Conservation (phyloP, 2,888 invertebrate genomes). For the Drosophila mulleri region DNA sequence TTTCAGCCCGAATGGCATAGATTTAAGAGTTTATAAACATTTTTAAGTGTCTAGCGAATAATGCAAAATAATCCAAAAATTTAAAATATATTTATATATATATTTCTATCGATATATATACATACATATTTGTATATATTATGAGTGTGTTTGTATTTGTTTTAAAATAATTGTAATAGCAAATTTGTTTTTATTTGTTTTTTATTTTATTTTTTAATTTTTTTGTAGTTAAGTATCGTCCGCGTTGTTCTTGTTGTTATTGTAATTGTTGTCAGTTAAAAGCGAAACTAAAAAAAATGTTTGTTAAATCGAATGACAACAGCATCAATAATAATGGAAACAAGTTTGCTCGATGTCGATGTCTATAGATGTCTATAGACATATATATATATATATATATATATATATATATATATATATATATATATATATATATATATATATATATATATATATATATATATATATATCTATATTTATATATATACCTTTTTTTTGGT, state of each 20-base stretch:
- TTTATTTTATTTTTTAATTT: conserved; percentile 13
- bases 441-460: too few relatives aligned
- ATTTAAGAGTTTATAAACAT: not conserved
- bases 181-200: conserved; percentile 6
- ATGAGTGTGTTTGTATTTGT: conserved; percentile 30
- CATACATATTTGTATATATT: not conserved
- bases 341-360: conserved; percentile 36
- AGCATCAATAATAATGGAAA: conserved; percentile 17
- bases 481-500: conserved; percentile 28
- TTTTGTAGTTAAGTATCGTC: conserved; percentile 29
- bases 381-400: conserved; percentile 1
- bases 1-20: not conserved
- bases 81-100: not conserved
- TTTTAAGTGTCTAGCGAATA: conserved; percentile 29
- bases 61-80: conserved; percentile 23
- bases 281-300: not conserved
- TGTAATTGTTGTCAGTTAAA: conserved; percentile 24
- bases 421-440: conserved; percentile 1
- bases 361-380: too few relatives aligned
- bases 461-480: not conserved
- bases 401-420: not conserved
- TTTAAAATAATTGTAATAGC: conserved; percentile 22
- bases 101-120: not conserved
- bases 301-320: conserved; percentile 14
- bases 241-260: conserved; percentile 21